Percentiles rank a stretch among this genome's conserved stretches.
These are phyloP conservation scores for Chelmon rostratus DNA, from an alignment of 2,797 vertebrate species.

Conservation along the genomic window DNA sequence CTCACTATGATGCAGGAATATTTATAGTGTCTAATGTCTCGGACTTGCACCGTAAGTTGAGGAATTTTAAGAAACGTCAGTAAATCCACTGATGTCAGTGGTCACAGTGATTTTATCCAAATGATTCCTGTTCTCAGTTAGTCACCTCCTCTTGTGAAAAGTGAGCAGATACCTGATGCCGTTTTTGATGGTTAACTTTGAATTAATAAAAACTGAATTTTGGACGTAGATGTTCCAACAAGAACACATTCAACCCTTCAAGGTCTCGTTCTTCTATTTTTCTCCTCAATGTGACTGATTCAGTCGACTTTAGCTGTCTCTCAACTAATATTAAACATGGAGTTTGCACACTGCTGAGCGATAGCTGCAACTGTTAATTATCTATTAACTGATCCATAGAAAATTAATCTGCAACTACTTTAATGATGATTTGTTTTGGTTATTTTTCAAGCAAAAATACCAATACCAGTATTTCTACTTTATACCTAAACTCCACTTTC, in stretches of 20 bases:
- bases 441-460: no score
- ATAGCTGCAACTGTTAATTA: no score
- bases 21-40: conserved; percentile 13
- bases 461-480: no score
- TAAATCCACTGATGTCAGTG: conserved; percentile 31
- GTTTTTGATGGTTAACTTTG: conserved; percentile 52
- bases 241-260: conserved; percentile 24
- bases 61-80: conserved; percentile 7
- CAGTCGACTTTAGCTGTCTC: not conserved
- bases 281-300: not conserved
- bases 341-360: no score
- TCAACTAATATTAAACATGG: no score
- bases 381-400: no score
- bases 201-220: conserved; percentile 69
- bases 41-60: not conserved
- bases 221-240: conserved; percentile 38
- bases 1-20: conserved; percentile 23
- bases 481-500: no score
- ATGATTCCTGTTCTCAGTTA: conserved; percentile 28
- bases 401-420: no score
- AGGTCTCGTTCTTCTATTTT: conserved; percentile 12
- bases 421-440: no score
- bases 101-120: conserved; percentile 32
- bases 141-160: conserved; percentile 35
- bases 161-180: conserved; percentile 42